A percentile compares a stretch with the other conserved stretches of the same genome.
Conservation (phyloP, 2,888 invertebrate species). For the Habroteleia sp. region DNA sequence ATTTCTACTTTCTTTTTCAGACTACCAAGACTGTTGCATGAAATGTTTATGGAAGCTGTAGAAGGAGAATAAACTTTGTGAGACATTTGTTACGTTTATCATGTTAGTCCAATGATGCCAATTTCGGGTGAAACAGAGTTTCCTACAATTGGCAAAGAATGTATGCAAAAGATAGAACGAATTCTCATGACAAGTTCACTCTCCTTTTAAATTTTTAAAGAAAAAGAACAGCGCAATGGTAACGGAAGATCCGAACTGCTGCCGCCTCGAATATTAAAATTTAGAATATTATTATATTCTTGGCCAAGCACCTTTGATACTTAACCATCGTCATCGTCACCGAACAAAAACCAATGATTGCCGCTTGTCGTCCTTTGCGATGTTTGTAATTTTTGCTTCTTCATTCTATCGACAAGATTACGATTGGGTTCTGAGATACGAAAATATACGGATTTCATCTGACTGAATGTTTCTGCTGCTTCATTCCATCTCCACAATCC, state of each 20-base stretch:
- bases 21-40: constrained; percentile 35
- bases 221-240: neutral
- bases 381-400: constrained; percentile 16
- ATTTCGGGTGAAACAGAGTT: neutral
- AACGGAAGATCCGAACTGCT: constrained; percentile 1
- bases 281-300: constrained; percentile 25
- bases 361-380: constrained; percentile 5
- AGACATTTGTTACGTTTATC: neutral
- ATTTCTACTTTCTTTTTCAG: constrained; percentile 15
- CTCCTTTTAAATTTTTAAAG: constrained; percentile 16
- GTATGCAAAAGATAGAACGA: too few relatives aligned
- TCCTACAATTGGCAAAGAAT: neutral
- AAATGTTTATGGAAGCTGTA: constrained; percentile 20
- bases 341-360: constrained; percentile 9
- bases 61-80: constrained; percentile 8
- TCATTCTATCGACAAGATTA: constrained; percentile 15
- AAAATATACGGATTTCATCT: constrained; percentile 43
- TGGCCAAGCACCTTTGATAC: constrained; percentile 41
- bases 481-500: too few relatives aligned
- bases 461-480: too few relatives aligned
- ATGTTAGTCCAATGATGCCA: too few relatives aligned
- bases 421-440: constrained; percentile 2
- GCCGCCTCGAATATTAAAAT: constrained; percentile 6
- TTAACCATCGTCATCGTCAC: constrained; percentile 25
- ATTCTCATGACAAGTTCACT: too few relatives aligned